These are phyloP conservation scores for Sarcophaga carnaria DNA, from an alignment of 2,888 invertebrate genomes.

Conservation along the genomic window DNA sequence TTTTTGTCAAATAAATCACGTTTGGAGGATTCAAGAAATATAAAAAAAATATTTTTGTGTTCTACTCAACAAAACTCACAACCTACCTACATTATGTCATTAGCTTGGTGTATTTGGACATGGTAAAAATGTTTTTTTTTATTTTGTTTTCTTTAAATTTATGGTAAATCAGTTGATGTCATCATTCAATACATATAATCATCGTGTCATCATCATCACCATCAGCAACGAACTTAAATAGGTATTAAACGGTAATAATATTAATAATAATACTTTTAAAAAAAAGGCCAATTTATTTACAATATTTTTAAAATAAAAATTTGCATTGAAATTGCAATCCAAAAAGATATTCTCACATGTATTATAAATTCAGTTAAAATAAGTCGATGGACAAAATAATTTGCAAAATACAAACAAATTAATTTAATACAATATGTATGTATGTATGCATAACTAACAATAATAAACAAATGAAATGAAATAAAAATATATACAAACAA, in stretches of 20 bases:
- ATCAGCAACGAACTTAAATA: background rate
- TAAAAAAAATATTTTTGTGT: no score
- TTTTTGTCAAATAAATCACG: no score
- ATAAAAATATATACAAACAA: no score
- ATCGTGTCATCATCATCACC: background rate
- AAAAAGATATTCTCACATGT: background rate
- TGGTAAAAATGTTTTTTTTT: background rate
- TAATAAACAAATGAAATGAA: conserved; percentile 19
- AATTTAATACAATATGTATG: background rate
- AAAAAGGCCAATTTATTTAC: conserved; percentile 28
- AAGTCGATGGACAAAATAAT: background rate
- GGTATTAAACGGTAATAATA: background rate
- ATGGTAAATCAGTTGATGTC: background rate
- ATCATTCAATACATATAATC: background rate
- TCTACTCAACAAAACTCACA: no score
- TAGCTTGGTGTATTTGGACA: no score
- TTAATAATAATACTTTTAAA: no score
- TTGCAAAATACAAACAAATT: background rate
- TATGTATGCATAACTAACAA: conserved; percentile 5
- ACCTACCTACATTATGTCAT: no score
- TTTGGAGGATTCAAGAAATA: no score
- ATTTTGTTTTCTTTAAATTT: background rate
- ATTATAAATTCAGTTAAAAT: conserved; percentile 14
- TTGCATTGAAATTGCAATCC: background rate
- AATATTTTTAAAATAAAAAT: background rate